Evolutionary conservation across 2,797 vertebrate genomes (phyloP).

Genomic region (Taenioides sp.): DNA sequence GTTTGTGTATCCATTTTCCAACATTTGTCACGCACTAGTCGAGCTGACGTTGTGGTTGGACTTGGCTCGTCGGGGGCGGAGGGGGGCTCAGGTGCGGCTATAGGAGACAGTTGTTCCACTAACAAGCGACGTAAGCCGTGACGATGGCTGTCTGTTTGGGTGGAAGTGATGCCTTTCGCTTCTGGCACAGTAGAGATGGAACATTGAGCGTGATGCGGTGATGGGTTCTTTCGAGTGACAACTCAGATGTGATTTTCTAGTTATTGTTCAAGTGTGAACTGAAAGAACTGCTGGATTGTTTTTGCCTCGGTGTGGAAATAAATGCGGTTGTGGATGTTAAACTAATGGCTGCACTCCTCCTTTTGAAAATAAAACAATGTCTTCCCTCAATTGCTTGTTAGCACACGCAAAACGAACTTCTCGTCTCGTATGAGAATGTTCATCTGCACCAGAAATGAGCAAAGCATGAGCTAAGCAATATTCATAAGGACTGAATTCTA

Average conservation of each 20-base stretch:
- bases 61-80: not conserved
- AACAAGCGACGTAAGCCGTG: conserved; percentile 17
- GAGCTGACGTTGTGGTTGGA: conserved; percentile 39
- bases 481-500: too few relatives aligned
- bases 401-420: too few relatives aligned
- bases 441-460: not conserved
- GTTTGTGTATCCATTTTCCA: conserved; percentile 57
- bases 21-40: conserved; percentile 41
- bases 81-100: conserved; percentile 30
- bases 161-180: not conserved
- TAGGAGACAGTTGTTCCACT: conserved; percentile 17
- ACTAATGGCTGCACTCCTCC: not conserved
- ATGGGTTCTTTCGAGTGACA: not conserved
- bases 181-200: not conserved
- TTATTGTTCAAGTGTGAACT: not conserved
- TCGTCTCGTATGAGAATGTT: not conserved
- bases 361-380: not conserved
- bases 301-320: not conserved
- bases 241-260: not conserved
- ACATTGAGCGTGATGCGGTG: not conserved
- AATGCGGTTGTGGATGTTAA: not conserved
- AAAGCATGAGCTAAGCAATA: not conserved
- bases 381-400: too few relatives aligned
- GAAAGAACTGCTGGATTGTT: not conserved
- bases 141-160: conserved; percentile 3